Evolutionary conservation across 2,888 invertebrate species (phyloP).

Genomic region (Melipona bicolor): DNA sequence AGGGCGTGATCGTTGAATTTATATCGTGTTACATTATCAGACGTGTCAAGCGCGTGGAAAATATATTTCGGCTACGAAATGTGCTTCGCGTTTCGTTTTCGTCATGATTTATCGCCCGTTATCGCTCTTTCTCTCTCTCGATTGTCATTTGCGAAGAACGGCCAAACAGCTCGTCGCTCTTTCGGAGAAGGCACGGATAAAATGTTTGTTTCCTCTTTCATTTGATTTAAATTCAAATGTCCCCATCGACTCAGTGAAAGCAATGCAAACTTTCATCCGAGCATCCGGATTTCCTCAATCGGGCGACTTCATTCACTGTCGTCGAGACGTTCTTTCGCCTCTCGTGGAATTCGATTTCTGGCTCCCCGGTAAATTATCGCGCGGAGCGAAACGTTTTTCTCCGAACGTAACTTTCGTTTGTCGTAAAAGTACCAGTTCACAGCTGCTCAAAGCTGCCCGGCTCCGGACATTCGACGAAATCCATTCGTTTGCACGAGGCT

Average conservation of each 20-base stretch:
- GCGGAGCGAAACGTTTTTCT: not conserved
- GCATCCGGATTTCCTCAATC: not conserved
- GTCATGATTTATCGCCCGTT: not conserved
- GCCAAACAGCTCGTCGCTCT: no score
- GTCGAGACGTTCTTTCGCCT: not conserved
- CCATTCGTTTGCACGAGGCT: conserved; percentile 5
- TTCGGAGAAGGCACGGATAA: no score
- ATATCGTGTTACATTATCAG: not conserved
- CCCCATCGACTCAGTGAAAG: not conserved
- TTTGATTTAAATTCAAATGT: not conserved
- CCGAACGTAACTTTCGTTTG: not conserved
- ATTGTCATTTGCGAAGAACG: no score
- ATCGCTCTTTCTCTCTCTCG: not conserved
- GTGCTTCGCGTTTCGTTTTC: not conserved
- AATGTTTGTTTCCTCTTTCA: not conserved
- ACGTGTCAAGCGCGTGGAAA: not conserved
- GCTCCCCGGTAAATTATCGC: not conserved
- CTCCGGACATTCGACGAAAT: not conserved
- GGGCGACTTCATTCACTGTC: not conserved
- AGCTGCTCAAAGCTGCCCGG: not conserved
- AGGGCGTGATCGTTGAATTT: not conserved
- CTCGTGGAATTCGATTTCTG: not conserved
- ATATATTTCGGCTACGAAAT: not conserved
- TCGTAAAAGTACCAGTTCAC: conserved; percentile 9
- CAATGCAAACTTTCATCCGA: not conserved